Base-by-base conservation (phyloP, 37 sponge, comb jelly and placozoan species). In the Chondrilla cf. caribensis region DNA sequence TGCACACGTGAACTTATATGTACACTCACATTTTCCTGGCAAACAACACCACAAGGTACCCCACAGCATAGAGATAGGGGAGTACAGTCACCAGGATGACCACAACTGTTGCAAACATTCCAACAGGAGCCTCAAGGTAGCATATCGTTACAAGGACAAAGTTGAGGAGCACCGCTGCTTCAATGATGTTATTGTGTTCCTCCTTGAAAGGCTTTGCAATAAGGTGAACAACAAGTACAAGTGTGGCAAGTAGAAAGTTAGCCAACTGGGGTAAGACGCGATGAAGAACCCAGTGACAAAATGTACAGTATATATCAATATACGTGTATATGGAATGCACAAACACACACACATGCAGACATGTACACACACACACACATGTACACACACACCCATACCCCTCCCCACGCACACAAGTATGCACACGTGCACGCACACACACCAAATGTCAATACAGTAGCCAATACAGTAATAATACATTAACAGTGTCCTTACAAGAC, bases 401-500 rank as follows among this genome's bases (percentile, higher is more conserved):
- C n/a, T n/a, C n/a, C n/a, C n/a, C n/a, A n/a, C n/a, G n/a, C n/a
- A n/a, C n/a, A n/a, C n/a, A n/a, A n/a, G n/a, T n/a, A n/a, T n/a
- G n/a, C n/a, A n/a, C n/a, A n/a, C n/a, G n/a, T n/a, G n/a, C n/a
- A n/a, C n/a, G n/a, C n/a, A n/a, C n/a, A n/a, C n/a, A n/a, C n/a
- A n/a, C n/a, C n/a, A n/a, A n/a, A n/a, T n/a, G n/a, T n/a, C n/a
- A n/a, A n/a, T n/a, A n/a, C n/a, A n/a, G n/a, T n/a, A n/a, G n/a
- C n/a, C n/a, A n/a, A n/a, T n/a, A n/a, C n/a, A n/a, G n/a, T n/a
- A n/a, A n/a, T n/a, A n/a, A n/a, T n/a, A n/a, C n/a, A n/a, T n/a
- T n/a, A n/a, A n/a, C n/a, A n/a, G n/a, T n/a, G n/a, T n/a, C n/a
- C 92, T 79, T 55, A 91, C 92, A 65, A 84, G 54, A 24, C 87